These are phyloP conservation scores for Saturnia japonica DNA, from an alignment of 2,888 invertebrate genomes.

Conservation along the genomic window DNA sequence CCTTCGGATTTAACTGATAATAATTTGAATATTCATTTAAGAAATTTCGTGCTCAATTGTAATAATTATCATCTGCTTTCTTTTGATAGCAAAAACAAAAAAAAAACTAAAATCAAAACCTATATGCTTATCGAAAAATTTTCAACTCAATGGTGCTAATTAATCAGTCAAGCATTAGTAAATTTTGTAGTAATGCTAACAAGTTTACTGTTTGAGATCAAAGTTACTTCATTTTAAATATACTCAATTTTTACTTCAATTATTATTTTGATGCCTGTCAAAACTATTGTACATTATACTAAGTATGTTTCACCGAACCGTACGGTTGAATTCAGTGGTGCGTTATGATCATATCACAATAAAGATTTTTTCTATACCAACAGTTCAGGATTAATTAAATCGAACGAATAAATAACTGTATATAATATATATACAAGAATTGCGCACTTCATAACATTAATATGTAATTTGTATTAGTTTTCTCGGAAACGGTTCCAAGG, in stretches of 20 bases:
- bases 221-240: neutral
- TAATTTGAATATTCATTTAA: too few relatives aligned
- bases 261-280: conserved; percentile 34
- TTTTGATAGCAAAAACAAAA: too few relatives aligned
- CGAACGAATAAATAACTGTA: neutral
- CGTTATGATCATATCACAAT: conserved; percentile 32
- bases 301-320: conserved; percentile 29
- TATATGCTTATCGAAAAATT: too few relatives aligned
- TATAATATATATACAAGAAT: neutral
- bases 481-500: too few relatives aligned
- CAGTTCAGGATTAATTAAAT: neutral
- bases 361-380: conserved; percentile 1
- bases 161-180: neutral
- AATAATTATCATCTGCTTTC: too few relatives aligned
- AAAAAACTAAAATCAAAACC: too few relatives aligned
- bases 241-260: neutral
- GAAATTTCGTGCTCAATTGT: too few relatives aligned
- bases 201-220: neutral
- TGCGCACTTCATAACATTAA: too few relatives aligned
- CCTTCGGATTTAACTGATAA: too few relatives aligned
- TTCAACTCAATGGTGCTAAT: neutral
- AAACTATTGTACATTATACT: conserved; percentile 32
- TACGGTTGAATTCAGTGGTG: conserved; percentile 27
- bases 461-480: too few relatives aligned
- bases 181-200: neutral